These are phyloP conservation scores for Holcopasites calliopsidis DNA, from an alignment of 1,140 invertebrate genomes.

Conservation along the genomic window DNA sequence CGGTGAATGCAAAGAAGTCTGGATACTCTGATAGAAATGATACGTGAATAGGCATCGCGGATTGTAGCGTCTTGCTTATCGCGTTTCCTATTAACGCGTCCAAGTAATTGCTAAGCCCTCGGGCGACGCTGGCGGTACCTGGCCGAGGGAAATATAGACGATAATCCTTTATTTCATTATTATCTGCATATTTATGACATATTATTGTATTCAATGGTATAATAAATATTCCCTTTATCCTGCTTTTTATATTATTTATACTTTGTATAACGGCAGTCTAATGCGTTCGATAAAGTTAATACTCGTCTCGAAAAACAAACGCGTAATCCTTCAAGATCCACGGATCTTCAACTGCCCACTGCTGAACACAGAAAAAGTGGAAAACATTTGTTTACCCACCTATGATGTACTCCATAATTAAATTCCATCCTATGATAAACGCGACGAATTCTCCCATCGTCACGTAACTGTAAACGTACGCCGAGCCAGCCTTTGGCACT, in stretches of 20 bases:
- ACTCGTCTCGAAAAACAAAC: neutral
- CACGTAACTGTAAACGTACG: constrained; percentile 94
- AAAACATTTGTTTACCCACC: constrained; percentile 80
- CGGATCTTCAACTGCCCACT: neutral
- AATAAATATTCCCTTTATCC: too few species aligned
- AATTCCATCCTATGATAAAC: constrained; percentile 92
- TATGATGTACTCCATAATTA: constrained; percentile 94
- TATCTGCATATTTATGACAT: too few species aligned
- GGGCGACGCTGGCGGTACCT: constrained; percentile 94
- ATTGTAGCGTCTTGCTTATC: constrained; percentile 86
- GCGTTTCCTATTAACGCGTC: constrained; percentile 88
- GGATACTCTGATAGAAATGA: constrained; percentile 89
- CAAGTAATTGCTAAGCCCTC: constrained; percentile 93
- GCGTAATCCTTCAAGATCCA: neutral
- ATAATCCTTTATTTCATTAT: neutral
- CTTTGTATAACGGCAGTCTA: neutral
- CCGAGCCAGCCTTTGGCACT: constrained; percentile 92
- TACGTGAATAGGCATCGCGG: constrained; percentile 86
- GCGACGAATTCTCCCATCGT: constrained; percentile 91
- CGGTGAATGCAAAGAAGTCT: constrained; percentile 88
- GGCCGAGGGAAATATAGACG: constrained; percentile 31
- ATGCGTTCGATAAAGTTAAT: neutral
- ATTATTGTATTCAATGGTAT: too few species aligned
- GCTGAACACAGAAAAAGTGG: too few species aligned
- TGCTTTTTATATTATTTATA: too few species aligned